Evolutionary conservation across 1,140 invertebrate species (phyloP).

Genomic region (Limonius californicus): DNA sequence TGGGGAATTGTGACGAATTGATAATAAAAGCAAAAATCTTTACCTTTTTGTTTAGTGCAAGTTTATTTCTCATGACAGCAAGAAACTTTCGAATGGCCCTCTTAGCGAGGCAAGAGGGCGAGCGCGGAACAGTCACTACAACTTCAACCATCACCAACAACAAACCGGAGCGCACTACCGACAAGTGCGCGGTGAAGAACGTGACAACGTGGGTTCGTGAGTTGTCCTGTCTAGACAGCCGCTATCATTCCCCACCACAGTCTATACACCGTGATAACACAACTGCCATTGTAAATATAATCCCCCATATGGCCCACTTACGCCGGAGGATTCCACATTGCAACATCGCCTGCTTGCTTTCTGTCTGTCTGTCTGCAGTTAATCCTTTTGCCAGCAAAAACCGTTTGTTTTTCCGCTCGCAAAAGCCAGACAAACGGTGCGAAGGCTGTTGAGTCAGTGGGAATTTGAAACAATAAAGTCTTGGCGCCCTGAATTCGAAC

Average conservation of each 20-base stretch:
- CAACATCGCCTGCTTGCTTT: no score
- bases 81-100: constrained; percentile 42
- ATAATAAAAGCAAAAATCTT: no score
- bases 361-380: not conserved
- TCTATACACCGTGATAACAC: not conserved
- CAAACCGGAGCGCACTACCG: not conserved
- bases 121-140: not conserved
- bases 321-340: not conserved
- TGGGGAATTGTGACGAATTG: no score
- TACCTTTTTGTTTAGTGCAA: constrained; percentile 44
- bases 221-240: constrained; percentile 12
- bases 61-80: constrained; percentile 40
- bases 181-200: constrained; percentile 11
- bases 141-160: constrained; percentile 12
- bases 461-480: no score
- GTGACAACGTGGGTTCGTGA: constrained; percentile 13
- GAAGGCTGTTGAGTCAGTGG: no score
- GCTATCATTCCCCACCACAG: constrained; percentile 9
- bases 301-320: constrained; percentile 11
- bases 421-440: no score
- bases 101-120: constrained; percentile 27
- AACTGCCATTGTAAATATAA: not conserved
- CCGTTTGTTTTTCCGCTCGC: no score
- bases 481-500: no score
- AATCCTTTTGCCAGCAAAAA: not conserved